A percentile compares a stretch with the other conserved stretches of the same genome.
Conservation (phyloP, 2,113 vertebrate species). For the Lophotis ruficrista region DNA sequence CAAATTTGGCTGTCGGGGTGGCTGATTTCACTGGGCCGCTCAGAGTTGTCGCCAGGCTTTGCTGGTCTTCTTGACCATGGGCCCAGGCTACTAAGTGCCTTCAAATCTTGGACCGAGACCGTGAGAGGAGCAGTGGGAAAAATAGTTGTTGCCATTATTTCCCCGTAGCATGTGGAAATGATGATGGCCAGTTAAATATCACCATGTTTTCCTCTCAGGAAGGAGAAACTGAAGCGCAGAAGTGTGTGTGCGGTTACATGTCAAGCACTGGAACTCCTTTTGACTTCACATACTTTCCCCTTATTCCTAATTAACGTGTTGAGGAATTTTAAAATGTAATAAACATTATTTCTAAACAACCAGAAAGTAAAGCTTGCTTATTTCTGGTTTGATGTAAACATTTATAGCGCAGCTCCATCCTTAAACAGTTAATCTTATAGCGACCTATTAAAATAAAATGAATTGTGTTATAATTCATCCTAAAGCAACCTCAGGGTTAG, state of each 20-base stretch:
- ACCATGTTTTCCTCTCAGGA: background rate
- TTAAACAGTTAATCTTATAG: constrained; percentile 77
- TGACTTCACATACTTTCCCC: background rate
- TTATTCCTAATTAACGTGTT: constrained; percentile 44
- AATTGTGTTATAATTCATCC: constrained; percentile 76
- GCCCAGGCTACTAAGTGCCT: background rate
- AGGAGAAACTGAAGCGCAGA: background rate
- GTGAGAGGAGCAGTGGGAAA: background rate
- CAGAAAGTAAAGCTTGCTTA: constrained; percentile 19
- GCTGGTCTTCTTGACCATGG: background rate
- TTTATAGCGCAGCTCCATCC: constrained; percentile 67
- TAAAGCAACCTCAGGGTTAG: constrained; percentile 67
- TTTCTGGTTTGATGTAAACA: constrained; percentile 62
- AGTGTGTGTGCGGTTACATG: background rate
- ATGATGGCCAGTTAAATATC: background rate
- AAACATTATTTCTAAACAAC: constrained; percentile 56
- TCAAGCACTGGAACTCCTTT: background rate
- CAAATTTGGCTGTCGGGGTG: background rate
- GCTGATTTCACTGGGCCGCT: background rate
- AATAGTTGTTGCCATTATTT: background rate
- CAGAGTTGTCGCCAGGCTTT: background rate
- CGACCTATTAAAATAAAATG: constrained; percentile 73
- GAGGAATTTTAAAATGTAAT: constrained; percentile 59
- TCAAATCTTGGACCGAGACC: background rate
- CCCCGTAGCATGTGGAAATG: background rate